These are phyloP conservation scores for Drosophila pegasa DNA, from an alignment of 2,888 invertebrate genomes.

Conservation along the genomic window DNA sequence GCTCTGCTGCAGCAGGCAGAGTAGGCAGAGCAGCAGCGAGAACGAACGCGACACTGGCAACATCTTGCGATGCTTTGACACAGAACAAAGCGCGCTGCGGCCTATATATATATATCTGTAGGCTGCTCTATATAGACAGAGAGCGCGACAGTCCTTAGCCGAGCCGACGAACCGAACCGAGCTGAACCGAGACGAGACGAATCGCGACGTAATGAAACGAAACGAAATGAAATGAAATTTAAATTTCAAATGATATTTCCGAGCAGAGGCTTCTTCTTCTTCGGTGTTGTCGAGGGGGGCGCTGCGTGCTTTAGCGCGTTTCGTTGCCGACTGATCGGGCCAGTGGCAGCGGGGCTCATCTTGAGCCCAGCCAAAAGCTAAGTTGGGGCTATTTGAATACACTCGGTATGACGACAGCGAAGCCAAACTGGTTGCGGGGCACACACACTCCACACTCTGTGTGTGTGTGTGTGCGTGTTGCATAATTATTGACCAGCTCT, in stretches of 20 bases:
- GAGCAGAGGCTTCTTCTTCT: slow-evolving; percentile 24
- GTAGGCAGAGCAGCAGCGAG: slow-evolving; percentile 11
- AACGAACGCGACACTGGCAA: slow-evolving; percentile 34
- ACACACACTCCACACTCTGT: slow-evolving; percentile 1
- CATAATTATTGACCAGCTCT: slow-evolving; percentile 63
- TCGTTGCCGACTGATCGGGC: slow-evolving; percentile 62
- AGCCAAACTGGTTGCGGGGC: slow-evolving; percentile 71
- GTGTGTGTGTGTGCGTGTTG: slow-evolving; percentile 44
- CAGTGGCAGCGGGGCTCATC: slow-evolving; percentile 63
- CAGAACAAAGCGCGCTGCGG: slow-evolving; percentile 12
- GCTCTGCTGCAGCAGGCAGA: slow-evolving; percentile 24
- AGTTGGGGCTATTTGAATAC: slow-evolving; percentile 58
- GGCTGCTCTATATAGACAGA: slow-evolving; percentile 11
- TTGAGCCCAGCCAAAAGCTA: slow-evolving; percentile 57
- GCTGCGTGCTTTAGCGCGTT: slow-evolving; percentile 74
- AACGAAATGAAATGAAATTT: slow-evolving; percentile 30
- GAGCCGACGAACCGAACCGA: slow-evolving; percentile 14
- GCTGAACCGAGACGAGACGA: slow-evolving; percentile 7
- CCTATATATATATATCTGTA: slow-evolving; percentile 37
- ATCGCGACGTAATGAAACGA: too few relatives aligned
- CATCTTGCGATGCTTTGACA: slow-evolving; percentile 61
- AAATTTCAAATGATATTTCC: slow-evolving; percentile 42
- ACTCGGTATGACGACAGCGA: slow-evolving; percentile 64
- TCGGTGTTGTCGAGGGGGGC: slow-evolving; percentile 13
- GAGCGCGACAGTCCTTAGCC: slow-evolving; percentile 43